Evolutionary conservation across 2,797 vertebrate genomes (phyloP), one percentile per base, ranked within the genome.

Genomic region (Pantherophis alleghaniensis): DNA sequence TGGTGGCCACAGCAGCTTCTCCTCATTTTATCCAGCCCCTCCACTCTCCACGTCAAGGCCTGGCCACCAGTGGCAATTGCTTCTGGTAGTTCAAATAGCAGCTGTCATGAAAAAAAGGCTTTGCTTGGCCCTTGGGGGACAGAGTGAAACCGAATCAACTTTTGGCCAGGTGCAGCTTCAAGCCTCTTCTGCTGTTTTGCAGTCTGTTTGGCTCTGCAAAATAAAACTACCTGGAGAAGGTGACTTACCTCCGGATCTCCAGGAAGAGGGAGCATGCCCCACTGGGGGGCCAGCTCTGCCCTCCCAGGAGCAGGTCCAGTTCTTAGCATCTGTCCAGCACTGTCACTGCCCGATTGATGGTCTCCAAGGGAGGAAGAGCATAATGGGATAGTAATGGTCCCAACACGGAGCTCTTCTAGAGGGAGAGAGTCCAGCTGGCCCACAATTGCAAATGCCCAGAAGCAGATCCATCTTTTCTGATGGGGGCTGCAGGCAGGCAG

Each of bases 381-480:
- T 98, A 97, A 98, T 97, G 97, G 96, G 96, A 96, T 98, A 97
- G 98, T 97, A 97, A 97, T 97, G 96, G 97, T 97, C 97, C 96
- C 97, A 95, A 97, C 94, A 96, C 93, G 90, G 95, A 96, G 96
- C 93, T 87, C 96, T 95, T 92, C 96, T 42, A 42, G 42, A 42
- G 42, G 42, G 42, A 42, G 3, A 37, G 37, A 37, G 37, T 37
- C 37, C 96, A 97, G 97, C 97, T 98, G 97, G 61, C 96, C 97
- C 93, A 96, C 91, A 37, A n/a, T 10, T 94, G 92, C 94, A 96
- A 96, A 96, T 97, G 95, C 51, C 32, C 11, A 28, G 22, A 86
- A 53, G 10, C 22, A 14, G 51, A 12, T 26, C 22, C 26, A 14
- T 86, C 61, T 63, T 79, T 26, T 63, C 10, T 47, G 42, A 14